Conservation (phyloP, 2,888 invertebrate species). For the Tenthredo amoena region DNA sequence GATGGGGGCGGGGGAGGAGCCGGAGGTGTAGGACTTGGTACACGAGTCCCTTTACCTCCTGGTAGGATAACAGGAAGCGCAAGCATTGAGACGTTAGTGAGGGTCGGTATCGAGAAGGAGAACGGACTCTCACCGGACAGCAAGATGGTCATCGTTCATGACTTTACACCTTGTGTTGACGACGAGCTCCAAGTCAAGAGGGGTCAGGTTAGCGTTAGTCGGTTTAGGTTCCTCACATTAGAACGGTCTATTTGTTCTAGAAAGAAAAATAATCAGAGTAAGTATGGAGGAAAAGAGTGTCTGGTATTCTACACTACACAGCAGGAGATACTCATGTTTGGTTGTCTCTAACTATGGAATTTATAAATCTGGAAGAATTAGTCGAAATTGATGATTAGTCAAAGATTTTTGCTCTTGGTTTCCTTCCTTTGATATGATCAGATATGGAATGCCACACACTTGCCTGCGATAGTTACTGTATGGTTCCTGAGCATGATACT, state of each 20-base stretch:
- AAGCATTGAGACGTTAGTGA: conserved; percentile 93
- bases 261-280: neutral
- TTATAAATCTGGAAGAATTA: neutral
- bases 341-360: neutral
- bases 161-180: conserved; percentile 96
- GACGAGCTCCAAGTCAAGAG: conserved; percentile 93
- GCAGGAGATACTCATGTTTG: neutral
- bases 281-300: neutral
- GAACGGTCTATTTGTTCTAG: neutral
- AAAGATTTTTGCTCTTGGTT: neutral
- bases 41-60: conserved; percentile 89
- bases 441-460: neutral
- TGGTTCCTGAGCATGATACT: neutral
- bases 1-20: conserved; percentile 90
- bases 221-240: neutral
- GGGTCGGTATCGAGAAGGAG: conserved; percentile 95
- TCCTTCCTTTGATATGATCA: neutral
- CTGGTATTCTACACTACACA: neutral
- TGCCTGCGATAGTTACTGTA: neutral
- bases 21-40: conserved; percentile 85
- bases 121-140: conserved; percentile 95
- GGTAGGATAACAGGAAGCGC: conserved; percentile 97
- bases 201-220: conserved; percentile 83
- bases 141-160: conserved; percentile 96
- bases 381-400: neutral